Evolutionary conservation across 2,113 vertebrate species (phyloP), one percentile per base, ranked within the genome.

Genomic region (Terrapene triunguis): DNA sequence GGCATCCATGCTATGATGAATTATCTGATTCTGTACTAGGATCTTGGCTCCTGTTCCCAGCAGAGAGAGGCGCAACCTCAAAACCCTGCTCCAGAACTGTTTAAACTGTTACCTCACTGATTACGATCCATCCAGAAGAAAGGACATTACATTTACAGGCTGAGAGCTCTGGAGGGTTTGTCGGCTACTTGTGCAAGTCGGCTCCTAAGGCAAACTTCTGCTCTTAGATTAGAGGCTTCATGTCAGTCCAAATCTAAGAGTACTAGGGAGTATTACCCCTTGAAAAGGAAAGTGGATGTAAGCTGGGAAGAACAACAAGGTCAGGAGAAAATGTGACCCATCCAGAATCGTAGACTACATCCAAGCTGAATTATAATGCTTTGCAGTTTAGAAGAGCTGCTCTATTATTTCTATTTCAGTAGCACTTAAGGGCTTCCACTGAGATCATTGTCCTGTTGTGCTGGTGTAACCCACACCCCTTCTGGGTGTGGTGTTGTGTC

Each of bases 181-280:
- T 93, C 92, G 92, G 92, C 94, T 94, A 27, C 93, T 93, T 92
- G 93, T 94, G 86, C 93, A 95, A 93, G 85, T 91, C 90, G 93
- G 16, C 2, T 92, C 94, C 83, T 48, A 74, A 79, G 85, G 79
- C 87, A 95, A 93, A 69, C 62, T 82, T 65, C 80, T 54, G 72
- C 27, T 95, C 72, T 78, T 78, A 62, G 89, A 86, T 62, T 57
- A 80, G 72, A 55, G 85, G 89, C 80, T 95, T 80, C 94, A 48
- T 89, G 87, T 92, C 53, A 92, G 78, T 24, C 12, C 65, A 12
- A 44, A 50, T n/a, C 69, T 29, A 9, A 47, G 22, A 85, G 55
- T 9, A 16, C 10, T 13, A 42, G 19, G 24, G 21, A 76, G 72
- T 8, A n/a, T 8, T 69, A 69, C 8, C 8, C 35, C 38, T 11